A percentile compares a stretch with the other conserved stretches of the same genome.
These are phyloP conservation scores for Rhabditophanes sp. DNA, from an alignment of 2,888 invertebrate genomes.

Conservation along the genomic window DNA sequence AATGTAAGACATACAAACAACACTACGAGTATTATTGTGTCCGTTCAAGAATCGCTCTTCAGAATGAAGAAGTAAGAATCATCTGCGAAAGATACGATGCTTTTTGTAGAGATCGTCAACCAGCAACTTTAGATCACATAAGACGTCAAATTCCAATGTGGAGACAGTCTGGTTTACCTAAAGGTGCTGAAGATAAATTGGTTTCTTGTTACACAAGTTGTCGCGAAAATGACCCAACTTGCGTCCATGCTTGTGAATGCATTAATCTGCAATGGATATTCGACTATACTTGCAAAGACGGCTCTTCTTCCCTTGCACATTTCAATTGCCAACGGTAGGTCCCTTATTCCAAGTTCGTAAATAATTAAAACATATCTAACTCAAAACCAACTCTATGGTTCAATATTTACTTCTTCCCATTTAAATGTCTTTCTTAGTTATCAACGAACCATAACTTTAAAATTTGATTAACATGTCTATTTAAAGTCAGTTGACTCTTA, in stretches of 20 bases:
- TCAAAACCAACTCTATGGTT: background rate
- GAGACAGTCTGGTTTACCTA: conserved; percentile 23
- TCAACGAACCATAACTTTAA: no score
- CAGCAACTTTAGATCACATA: conserved; percentile 30
- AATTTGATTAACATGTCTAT: no score
- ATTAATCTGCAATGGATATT: conserved; percentile 33
- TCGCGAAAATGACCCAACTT: conserved; percentile 9
- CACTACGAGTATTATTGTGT: conserved; percentile 31
- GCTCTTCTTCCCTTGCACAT: conserved; percentile 19
- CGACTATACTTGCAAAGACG: conserved; percentile 28
- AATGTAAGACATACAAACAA: conserved; percentile 25
- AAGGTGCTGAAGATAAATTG: conserved; percentile 15
- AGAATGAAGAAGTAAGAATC: conserved; percentile 35
- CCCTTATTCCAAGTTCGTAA: background rate
- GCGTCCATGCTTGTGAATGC: conserved; percentile 34
- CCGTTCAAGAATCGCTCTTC: conserved; percentile 27
- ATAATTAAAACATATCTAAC: background rate
- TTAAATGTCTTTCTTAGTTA: no score
- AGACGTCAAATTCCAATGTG: conserved; percentile 25
- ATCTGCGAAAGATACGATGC: conserved; percentile 31
- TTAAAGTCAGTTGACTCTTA: no score
- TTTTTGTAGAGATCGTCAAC: conserved; percentile 28
- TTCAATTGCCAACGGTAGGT: conserved; percentile 25
- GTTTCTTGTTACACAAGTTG: conserved; percentile 17
- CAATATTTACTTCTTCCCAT: no score